phyloP scores from a whole-genome alignment of 2,113 vertebrate genomes.

The Xenotilapia flavipinnis region DNA sequence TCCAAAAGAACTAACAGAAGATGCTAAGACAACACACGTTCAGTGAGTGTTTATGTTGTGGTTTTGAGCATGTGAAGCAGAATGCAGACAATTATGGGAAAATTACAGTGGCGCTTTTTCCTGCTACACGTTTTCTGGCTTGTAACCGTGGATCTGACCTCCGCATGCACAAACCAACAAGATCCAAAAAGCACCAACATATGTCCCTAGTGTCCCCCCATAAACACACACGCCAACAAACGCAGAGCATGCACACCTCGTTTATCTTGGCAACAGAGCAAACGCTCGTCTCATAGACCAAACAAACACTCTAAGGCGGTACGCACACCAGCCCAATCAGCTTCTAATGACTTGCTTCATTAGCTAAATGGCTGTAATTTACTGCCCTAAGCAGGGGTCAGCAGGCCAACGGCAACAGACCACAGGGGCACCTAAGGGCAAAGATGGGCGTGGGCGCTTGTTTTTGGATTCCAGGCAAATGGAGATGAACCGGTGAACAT shows the following conservation, averaged over 20 bases:
- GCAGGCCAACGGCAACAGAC: conserved; percentile 51
- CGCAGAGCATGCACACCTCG: neutral
- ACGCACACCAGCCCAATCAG: conserved; percentile 39
- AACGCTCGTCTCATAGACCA: conserved; percentile 24
- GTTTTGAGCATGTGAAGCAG: neutral
- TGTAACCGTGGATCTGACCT: neutral
- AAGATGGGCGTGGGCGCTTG: neutral
- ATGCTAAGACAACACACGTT: neutral
- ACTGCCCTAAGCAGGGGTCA: conserved; percentile 51
- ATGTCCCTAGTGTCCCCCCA: neutral
- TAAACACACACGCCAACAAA: neutral
- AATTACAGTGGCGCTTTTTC: neutral
- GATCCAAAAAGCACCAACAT: neutral
- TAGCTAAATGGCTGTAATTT: conserved; percentile 66
- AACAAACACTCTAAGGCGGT: conserved; percentile 31
- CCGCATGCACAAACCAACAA: neutral
- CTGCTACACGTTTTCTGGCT: neutral
- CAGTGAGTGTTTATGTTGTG: neutral
- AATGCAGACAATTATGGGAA: neutral
- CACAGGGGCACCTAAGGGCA: conserved; percentile 1
- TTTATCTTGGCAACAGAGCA: conserved; percentile 40
- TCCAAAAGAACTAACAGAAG: neutral
- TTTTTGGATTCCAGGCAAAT: neutral
- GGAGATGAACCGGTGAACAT: neutral
- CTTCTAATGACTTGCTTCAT: conserved; percentile 61